A percentile compares a stretch with the other conserved stretches of the same genome.
These are phyloP conservation scores for Andrena bicolor DNA, from an alignment of 2,888 invertebrate genomes.

Conservation along the genomic window DNA sequence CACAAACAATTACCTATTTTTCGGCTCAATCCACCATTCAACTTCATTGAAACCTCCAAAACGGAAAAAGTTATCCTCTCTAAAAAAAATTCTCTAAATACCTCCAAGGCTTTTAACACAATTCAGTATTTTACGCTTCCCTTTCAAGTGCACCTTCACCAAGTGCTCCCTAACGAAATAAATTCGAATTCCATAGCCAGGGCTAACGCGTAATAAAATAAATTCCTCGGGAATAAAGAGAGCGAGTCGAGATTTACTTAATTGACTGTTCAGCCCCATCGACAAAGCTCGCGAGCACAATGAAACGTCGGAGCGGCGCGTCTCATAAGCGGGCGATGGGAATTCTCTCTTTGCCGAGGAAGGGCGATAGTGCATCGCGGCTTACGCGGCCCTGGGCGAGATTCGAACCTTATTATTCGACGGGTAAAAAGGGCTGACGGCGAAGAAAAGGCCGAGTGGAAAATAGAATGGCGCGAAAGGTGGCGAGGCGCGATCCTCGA, in stretches of 20 bases:
- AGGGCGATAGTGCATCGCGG: conserved; percentile 4
- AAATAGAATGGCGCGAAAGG: conserved; percentile 25
- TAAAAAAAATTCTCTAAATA: no score
- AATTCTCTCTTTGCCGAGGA: neutral
- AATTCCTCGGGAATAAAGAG: no score
- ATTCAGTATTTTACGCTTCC: no score
- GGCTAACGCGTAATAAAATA: no score
- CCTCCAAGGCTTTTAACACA: no score
- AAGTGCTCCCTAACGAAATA: no score
- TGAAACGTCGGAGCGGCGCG: conserved; percentile 3
- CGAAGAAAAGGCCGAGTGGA: neutral
- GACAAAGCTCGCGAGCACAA: conserved; percentile 11
- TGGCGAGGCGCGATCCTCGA: conserved; percentile 24
- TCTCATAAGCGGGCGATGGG: conserved; percentile 27
- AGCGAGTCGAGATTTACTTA: neutral
- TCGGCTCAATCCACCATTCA: no score
- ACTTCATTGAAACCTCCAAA: no score
- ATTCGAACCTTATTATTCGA: conserved; percentile 49
- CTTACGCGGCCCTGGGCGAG: conserved; percentile 19
- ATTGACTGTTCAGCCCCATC: conserved; percentile 6
- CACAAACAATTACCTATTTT: no score
- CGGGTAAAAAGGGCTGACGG: conserved; percentile 28
- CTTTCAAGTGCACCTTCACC: no score
- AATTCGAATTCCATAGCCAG: no score
- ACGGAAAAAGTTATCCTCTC: no score